Conservation (phyloP, 1,140 invertebrate genomes). For the Anadara kagoshimensis region DNA sequence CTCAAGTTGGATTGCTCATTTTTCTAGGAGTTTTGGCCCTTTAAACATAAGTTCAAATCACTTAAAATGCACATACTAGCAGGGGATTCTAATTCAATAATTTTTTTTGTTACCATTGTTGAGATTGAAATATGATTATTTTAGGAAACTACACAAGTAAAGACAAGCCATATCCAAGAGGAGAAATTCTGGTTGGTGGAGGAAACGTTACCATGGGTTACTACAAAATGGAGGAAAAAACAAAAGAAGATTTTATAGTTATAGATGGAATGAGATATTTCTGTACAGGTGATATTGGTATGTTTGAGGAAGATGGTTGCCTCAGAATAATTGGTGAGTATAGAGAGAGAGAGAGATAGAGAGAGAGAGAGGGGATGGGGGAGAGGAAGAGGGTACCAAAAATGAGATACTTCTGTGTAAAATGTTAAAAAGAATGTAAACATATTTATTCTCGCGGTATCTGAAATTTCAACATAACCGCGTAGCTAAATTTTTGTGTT, state of each 20-base stretch:
- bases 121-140: neutral
- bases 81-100: too few relatives aligned
- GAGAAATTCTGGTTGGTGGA: constrained; percentile 94
- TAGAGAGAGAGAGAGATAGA: neutral
- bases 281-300: constrained; percentile 96
- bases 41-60: too few relatives aligned
- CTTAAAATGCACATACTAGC: too few relatives aligned
- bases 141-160: constrained; percentile 85
- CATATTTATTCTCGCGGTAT: too few relatives aligned
- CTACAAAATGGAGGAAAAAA: constrained; percentile 92
- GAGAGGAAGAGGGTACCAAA: neutral
- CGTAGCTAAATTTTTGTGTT: too few relatives aligned
- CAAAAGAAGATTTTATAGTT: constrained; percentile 92
- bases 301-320: constrained; percentile 92
- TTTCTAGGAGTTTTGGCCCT: too few relatives aligned
- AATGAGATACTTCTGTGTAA: too few relatives aligned
- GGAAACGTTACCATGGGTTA: constrained; percentile 94
- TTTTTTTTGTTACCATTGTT: too few relatives aligned
- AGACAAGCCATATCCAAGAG: constrained; percentile 92
- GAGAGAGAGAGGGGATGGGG: neutral
- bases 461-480: too few relatives aligned
- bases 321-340: constrained; percentile 95
- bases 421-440: too few relatives aligned
- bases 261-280: constrained; percentile 80
- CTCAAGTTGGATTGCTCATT: too few relatives aligned